A percentile compares a stretch with the other conserved stretches of the same genome.
Evolutionary conservation across 2,113 vertebrate genomes (phyloP).

Genomic region (Cettia cetti): DNA sequence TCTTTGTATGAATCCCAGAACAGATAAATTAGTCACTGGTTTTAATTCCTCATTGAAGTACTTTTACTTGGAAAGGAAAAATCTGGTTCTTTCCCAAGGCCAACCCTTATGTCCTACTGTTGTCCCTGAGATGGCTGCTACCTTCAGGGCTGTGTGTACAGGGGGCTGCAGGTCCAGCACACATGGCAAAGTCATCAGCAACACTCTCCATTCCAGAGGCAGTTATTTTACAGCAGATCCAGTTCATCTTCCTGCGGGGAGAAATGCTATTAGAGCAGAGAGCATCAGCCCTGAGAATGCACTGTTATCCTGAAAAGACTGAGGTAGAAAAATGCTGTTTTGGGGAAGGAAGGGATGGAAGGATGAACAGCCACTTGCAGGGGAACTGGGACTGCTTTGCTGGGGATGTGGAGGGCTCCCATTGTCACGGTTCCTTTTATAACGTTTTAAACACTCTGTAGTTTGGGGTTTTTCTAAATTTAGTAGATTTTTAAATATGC

Average conservation of each 20-base stretch:
- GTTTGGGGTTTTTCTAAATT: not conserved
- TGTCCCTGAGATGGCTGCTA: not conserved
- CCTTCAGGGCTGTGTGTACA: constrained; percentile 65
- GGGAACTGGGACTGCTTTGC: not conserved
- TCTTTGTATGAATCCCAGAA: not conserved
- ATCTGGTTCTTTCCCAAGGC: not conserved
- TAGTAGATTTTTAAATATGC: not conserved
- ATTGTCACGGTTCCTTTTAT: not conserved
- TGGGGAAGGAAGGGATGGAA: not conserved
- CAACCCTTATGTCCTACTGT: not conserved
- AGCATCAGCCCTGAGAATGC: not conserved
- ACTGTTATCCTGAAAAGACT: not conserved
- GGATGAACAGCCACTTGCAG: not conserved
- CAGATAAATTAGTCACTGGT: not conserved
- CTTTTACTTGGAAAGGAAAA: not conserved
- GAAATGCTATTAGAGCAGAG: not conserved
- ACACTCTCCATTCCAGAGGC: constrained; percentile 67
- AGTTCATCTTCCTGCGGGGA: constrained; percentile 74
- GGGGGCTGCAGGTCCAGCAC: constrained; percentile 67
- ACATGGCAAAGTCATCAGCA: constrained; percentile 77
- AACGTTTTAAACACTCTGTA: not conserved
- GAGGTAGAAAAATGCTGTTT: not conserved
- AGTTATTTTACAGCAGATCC: constrained; percentile 76
- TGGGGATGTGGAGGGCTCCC: not conserved
- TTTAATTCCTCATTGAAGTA: not conserved